Evolutionary conservation across 35 echinoderm and acorn worm species (phyloP).

Genomic region (Ophioderma brevispina): DNA sequence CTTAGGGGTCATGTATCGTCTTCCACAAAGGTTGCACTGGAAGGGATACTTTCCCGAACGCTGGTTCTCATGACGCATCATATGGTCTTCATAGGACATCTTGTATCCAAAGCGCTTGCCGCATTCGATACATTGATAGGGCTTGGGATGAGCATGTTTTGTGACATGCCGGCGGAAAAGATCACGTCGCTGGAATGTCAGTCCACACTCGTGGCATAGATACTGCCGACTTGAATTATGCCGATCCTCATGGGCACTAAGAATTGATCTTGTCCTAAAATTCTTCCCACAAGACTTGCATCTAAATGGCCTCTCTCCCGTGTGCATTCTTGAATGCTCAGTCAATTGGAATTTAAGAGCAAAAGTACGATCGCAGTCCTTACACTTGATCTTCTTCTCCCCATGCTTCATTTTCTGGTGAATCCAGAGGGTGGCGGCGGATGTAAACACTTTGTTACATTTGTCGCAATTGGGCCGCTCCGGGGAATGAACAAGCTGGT

Average conservation of each 20-base stretch:
- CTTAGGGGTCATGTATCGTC: conserved; percentile 70
- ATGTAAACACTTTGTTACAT: conserved; percentile 55
- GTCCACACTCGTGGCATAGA: conserved; percentile 82
- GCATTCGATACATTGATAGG: conserved; percentile 74
- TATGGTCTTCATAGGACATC: conserved; percentile 60
- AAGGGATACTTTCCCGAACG: conserved; percentile 64
- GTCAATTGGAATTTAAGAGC: conserved; percentile 43
- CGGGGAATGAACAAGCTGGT: conserved; percentile 16
- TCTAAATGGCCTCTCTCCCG: conserved; percentile 67
- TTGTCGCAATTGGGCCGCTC: conserved; percentile 25
- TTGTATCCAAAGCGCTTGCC: conserved; percentile 64
- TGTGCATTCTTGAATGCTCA: conserved; percentile 60
- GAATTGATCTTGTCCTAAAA: conserved; percentile 49
- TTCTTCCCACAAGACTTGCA: conserved; percentile 63
- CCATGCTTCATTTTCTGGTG: conserved; percentile 59
- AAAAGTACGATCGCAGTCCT: conserved; percentile 65
- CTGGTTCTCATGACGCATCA: conserved; percentile 80
- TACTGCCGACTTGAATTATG: conserved; percentile 50
- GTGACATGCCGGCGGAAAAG: conserved; percentile 62
- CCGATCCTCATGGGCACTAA: conserved; percentile 67
- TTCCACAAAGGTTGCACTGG: conserved; percentile 68
- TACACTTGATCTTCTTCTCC: conserved; percentile 60
- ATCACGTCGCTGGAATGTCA: conserved; percentile 68
- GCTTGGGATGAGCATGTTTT: conserved; percentile 47
- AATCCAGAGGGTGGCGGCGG: conserved; percentile 45